Conservation (phyloP, 2,797 vertebrate genomes). For the Leptodactylus fallax region DNA sequence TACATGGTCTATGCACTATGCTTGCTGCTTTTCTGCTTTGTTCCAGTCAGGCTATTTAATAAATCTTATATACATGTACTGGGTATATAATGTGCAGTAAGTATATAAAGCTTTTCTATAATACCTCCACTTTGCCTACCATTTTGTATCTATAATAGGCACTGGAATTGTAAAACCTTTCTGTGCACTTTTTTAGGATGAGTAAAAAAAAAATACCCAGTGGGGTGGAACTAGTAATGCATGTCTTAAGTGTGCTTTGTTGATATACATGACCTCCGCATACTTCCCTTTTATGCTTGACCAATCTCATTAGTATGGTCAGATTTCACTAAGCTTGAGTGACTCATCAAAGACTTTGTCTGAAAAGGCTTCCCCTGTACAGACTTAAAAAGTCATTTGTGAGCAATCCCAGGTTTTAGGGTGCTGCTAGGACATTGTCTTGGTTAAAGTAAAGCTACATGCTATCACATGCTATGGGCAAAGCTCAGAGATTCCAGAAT, state of each 20-base stretch:
- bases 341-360: constrained; percentile 34
- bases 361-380: not conserved
- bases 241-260: constrained; percentile 8
- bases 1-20: too few species aligned
- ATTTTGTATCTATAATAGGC: too few species aligned
- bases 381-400: constrained; percentile 28
- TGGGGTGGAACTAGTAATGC: not conserved
- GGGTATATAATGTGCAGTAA: too few species aligned
- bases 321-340: constrained; percentile 38
- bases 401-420: constrained; percentile 1
- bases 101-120: too few species aligned
- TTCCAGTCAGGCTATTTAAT: too few species aligned
- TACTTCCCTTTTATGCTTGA: not conserved
- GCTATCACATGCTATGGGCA: not conserved
- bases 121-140: too few species aligned
- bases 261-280: not conserved
- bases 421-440: not conserved
- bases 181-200: too few species aligned
- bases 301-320: constrained; percentile 24
- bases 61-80: too few species aligned
- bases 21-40: too few species aligned
- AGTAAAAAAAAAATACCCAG: not conserved
- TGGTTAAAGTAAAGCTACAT: not conserved
- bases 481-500: not conserved
- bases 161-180: too few species aligned